Evolutionary conservation across 2,797 vertebrate genomes (phyloP).

Genomic region (Pachyuromys duprasi): DNA sequence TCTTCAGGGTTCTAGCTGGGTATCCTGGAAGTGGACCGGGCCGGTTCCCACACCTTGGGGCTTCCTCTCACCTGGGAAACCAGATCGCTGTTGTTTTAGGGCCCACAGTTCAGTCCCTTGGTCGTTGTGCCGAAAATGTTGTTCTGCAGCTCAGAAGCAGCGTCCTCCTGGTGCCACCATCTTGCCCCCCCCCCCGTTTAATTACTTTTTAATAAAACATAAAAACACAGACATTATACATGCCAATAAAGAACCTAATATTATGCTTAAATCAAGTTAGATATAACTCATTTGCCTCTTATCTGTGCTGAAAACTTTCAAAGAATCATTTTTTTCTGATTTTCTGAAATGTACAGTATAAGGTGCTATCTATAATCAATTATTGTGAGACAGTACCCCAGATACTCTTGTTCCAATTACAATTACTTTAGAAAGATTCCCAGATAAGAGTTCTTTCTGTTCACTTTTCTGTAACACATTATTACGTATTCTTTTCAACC

Average conservation of each 20-base stretch:
- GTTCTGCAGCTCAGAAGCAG: no score
- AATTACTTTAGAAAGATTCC: background rate
- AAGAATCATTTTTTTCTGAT: background rate
- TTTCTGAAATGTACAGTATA: background rate
- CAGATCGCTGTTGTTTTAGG: no score
- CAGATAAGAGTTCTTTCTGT: background rate
- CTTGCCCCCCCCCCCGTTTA: no score
- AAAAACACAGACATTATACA: background rate
- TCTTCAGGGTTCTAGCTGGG: no score
- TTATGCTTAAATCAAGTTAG: background rate
- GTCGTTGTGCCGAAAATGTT: no score
- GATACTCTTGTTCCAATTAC: background rate
- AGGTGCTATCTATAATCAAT: background rate
- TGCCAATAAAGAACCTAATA: background rate
- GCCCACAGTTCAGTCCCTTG: no score
- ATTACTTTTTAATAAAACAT: background rate
- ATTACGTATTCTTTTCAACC: constrained; percentile 17
- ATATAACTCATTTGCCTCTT: background rate
- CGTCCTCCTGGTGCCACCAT: no score
- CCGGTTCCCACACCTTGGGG: no score
- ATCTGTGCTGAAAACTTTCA: background rate
- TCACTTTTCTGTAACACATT: background rate
- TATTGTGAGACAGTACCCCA: background rate
- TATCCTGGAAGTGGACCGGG: no score
- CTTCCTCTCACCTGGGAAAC: no score